Conservation (phyloP, 2,797 vertebrate genomes). For the Tolypeutes matacus region DNA sequence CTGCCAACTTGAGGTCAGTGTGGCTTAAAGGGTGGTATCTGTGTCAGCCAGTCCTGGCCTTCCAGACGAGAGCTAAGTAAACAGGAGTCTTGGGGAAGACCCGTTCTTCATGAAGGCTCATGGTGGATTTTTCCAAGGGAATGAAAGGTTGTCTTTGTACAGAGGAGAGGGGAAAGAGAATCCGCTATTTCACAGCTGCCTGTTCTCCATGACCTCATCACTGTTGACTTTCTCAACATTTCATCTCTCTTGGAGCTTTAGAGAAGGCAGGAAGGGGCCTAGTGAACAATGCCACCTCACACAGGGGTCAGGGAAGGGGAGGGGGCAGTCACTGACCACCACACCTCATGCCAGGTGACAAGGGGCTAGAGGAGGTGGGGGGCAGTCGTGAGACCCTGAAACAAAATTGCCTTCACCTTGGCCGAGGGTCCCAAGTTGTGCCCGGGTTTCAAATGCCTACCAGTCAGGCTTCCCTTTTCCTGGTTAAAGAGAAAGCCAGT, state of each 20-base stretch:
- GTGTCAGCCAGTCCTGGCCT: constrained; percentile 68
- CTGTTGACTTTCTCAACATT: constrained; percentile 63
- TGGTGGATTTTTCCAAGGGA: constrained; percentile 79
- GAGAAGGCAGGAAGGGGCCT: background rate
- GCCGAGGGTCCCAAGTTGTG: background rate
- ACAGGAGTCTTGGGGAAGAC: constrained; percentile 67
- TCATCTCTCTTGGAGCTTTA: constrained; percentile 30
- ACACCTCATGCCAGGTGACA: background rate
- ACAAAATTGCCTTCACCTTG: background rate
- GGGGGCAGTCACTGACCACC: background rate
- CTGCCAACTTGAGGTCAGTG: constrained; percentile 78
- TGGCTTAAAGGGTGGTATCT: constrained; percentile 69
- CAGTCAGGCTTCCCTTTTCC: background rate
- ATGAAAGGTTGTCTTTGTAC: constrained; percentile 80
- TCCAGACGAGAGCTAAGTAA: constrained; percentile 65
- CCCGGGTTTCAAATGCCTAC: background rate
- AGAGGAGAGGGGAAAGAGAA: background rate
- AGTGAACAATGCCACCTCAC: background rate
- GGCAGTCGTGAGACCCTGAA: background rate
- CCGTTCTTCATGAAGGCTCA: constrained; percentile 52
- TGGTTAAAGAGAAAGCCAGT: background rate
- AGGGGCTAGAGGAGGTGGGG: background rate
- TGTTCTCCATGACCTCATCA: constrained; percentile 71
- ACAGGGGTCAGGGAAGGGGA: background rate
- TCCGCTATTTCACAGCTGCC: constrained; percentile 20